Evolutionary conservation across 2,888 invertebrate genomes (phyloP).

Genomic region (Metopia argyrocephala): DNA sequence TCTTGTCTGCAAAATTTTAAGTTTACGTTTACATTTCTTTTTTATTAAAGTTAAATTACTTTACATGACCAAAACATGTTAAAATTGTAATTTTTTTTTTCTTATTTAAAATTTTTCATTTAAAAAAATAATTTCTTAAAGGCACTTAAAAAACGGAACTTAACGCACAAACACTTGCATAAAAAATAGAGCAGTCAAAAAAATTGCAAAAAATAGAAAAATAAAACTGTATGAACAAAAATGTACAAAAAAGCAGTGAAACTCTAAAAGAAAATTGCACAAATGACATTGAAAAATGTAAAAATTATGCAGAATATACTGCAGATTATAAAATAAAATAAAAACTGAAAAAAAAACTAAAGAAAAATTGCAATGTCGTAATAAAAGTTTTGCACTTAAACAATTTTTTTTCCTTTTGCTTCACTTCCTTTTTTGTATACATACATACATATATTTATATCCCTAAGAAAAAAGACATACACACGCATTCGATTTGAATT

Average conservation of each 20-base stretch:
- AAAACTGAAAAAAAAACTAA: too few species aligned
- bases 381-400: constrained; percentile 58
- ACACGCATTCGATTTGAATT: background rate
- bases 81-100: background rate
- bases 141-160: constrained; percentile 27
- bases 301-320: constrained; percentile 75
- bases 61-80: constrained; percentile 56
- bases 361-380: constrained; percentile 53
- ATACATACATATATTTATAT: constrained; percentile 45
- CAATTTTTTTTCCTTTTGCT: constrained; percentile 33
- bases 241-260: constrained; percentile 48
- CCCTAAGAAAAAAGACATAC: constrained; percentile 23
- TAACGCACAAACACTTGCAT: background rate
- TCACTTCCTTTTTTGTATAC: background rate
- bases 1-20: too few species aligned
- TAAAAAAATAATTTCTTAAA: constrained; percentile 36
- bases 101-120: background rate
- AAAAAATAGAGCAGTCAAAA: background rate
- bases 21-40: background rate
- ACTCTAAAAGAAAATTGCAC: constrained; percentile 58
- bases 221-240: constrained; percentile 38
- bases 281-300: constrained; percentile 77
- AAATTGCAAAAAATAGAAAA: background rate
- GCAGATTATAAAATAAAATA: constrained; percentile 52
- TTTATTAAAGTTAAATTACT: constrained; percentile 45